These are phyloP conservation scores for Ophioderma brevispina DNA, from an alignment of 35 echinoderm and acorn worm genomes.

Conservation along the genomic window DNA sequence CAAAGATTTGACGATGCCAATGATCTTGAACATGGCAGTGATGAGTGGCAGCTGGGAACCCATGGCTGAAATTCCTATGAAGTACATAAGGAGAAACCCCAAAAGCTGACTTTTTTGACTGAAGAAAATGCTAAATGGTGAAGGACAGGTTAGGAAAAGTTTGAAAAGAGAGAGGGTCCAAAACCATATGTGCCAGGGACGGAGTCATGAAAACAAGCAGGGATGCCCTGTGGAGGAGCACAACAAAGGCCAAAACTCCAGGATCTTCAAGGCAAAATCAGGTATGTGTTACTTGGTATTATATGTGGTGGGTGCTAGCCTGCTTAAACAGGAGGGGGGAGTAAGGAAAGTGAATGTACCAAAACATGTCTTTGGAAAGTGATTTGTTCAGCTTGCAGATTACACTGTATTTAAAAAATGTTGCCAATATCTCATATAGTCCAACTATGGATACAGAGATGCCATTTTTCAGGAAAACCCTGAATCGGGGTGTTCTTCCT, in stretches of 20 bases:
- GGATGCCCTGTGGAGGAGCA: background rate
- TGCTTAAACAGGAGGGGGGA: too few species aligned
- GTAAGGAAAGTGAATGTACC: too few species aligned
- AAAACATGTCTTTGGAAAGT: too few species aligned
- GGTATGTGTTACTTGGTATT: too few species aligned
- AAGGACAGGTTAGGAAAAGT: slow-evolving; percentile 64
- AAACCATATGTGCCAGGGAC: slow-evolving; percentile 48
- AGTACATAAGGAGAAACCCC: slow-evolving; percentile 36
- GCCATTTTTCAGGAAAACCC: too few species aligned
- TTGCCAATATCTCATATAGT: too few species aligned
- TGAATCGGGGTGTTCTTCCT: too few species aligned
- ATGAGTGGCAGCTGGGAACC: background rate
- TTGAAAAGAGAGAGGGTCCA: slow-evolving; percentile 26
- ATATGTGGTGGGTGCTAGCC: too few species aligned
- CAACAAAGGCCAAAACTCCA: background rate
- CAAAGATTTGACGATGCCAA: background rate
- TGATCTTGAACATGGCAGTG: background rate
- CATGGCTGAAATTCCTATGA: background rate
- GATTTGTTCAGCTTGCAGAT: too few species aligned
- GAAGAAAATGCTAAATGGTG: slow-evolving; percentile 72
- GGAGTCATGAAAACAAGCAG: slow-evolving; percentile 29
- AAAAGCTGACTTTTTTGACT: slow-evolving; percentile 80
- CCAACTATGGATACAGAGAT: too few species aligned
- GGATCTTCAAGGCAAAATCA: background rate
- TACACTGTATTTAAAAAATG: too few species aligned